These are phyloP conservation scores for Gasterosteus nipponicus DNA, from an alignment of 2,113 vertebrate genomes.

Conservation along the genomic window DNA sequence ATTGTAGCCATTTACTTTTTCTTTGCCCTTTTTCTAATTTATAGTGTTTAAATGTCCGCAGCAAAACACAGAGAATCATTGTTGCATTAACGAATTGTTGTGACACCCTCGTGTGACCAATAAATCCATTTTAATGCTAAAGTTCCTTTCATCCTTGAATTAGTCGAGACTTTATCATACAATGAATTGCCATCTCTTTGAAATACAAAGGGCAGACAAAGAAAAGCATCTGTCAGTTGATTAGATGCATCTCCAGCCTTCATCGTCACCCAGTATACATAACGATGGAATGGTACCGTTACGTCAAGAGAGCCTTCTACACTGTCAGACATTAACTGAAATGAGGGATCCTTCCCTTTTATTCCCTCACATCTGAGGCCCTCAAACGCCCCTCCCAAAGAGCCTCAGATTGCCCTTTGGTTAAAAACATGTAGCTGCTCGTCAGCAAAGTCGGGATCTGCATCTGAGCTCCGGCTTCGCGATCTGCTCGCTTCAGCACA, in stretches of 20 bases:
- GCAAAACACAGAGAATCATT: too few species aligned
- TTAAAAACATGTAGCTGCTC: slow-evolving; percentile 20
- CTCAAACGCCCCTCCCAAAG: slow-evolving; percentile 2
- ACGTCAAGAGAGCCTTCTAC: background rate
- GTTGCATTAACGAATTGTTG: background rate
- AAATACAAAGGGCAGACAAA: background rate
- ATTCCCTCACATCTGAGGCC: slow-evolving; percentile 37
- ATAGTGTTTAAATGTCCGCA: too few species aligned
- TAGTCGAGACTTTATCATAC: background rate
- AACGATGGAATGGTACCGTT: background rate
- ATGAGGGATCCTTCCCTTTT: slow-evolving; percentile 23
- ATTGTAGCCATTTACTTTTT: background rate
- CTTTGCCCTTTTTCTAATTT: too few species aligned
- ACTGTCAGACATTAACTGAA: slow-evolving; percentile 23
- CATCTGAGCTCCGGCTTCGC: slow-evolving; percentile 21
- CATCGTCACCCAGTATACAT: slow-evolving; percentile 5
- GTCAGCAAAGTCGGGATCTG: slow-evolving; percentile 36
- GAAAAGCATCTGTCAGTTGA: background rate
- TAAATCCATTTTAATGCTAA: background rate
- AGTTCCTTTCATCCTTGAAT: background rate
- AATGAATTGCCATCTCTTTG: background rate
- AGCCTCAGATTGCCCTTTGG: background rate
- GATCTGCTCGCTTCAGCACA: background rate
- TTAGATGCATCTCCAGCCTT: slow-evolving; percentile 5
- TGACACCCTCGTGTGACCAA: background rate